Percentiles rank a stretch among this genome's conserved stretches.
Evolutionary conservation across 1,140 invertebrate genomes (phyloP).

Genomic region (Drosophila kanapiae): DNA sequence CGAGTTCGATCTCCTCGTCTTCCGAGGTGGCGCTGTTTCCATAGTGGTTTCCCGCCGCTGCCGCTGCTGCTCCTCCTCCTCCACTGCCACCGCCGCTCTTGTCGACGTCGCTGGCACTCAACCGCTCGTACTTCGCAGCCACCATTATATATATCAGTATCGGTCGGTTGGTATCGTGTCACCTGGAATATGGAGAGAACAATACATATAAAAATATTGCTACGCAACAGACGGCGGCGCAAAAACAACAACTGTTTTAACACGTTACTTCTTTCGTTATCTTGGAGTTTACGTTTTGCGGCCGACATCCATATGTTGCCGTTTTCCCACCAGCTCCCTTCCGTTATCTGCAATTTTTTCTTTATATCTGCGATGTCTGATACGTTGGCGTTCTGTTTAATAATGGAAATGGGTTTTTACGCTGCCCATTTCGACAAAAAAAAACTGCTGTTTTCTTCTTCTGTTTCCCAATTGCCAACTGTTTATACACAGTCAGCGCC

Average conservation of each 20-base stretch:
- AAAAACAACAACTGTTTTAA: conserved; percentile 9
- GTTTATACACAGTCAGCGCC: conserved; percentile 64
- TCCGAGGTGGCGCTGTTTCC: conserved; percentile 36
- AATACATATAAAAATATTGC: conserved; percentile 8
- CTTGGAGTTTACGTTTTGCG: conserved; percentile 31
- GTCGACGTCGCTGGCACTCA: conserved; percentile 41
- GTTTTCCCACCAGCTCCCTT: background rate
- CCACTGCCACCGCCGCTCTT: background rate
- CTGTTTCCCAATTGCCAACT: conserved; percentile 58
- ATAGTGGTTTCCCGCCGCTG: conserved; percentile 10
- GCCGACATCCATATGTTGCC: conserved; percentile 38
- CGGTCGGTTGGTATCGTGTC: conserved; percentile 27
- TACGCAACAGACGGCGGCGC: conserved; percentile 18
- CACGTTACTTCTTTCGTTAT: conserved; percentile 40
- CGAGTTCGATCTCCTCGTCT: conserved; percentile 75
- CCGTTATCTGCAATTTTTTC: conserved; percentile 9
- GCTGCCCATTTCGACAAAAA: conserved; percentile 37
- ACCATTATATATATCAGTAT: conserved; percentile 66
- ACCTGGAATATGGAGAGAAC: background rate
- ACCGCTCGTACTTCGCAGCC: conserved; percentile 70
- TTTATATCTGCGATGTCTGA: conserved; percentile 19
- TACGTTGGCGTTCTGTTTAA: conserved; percentile 25
- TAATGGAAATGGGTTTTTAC: conserved; percentile 35
- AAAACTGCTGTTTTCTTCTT: conserved; percentile 32
- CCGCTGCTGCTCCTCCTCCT: conserved; percentile 16